Percentiles rank a stretch among this genome's conserved stretches.
Conservation (phyloP, 2,113 vertebrate species). For the Spilogale gracilis region DNA sequence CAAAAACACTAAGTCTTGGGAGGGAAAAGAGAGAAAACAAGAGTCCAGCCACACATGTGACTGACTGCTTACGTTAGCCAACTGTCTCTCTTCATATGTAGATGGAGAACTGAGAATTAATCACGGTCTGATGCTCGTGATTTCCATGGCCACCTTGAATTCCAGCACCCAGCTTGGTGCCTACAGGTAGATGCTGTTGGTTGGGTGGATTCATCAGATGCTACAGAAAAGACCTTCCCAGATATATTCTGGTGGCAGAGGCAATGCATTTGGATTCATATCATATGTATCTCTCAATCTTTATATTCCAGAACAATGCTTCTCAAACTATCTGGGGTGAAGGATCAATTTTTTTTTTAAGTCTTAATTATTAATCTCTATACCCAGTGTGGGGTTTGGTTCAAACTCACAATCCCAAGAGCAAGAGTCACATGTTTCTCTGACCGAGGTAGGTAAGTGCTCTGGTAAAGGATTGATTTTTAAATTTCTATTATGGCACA, state of each 20-base stretch:
- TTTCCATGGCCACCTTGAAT: neutral
- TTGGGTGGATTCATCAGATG: neutral
- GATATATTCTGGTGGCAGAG: constrained; percentile 2
- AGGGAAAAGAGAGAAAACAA: neutral
- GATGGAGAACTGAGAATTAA: neutral
- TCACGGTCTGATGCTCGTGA: neutral
- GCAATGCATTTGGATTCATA: neutral
- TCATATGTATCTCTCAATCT: constrained; percentile 2
- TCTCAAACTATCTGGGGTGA: constrained; percentile 50
- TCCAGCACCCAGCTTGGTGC: neutral
- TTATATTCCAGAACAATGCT: constrained; percentile 26
- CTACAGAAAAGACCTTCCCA: constrained; percentile 25
- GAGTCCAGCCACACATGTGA: neutral
- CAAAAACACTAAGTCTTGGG: neutral
- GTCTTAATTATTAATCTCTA: neutral
- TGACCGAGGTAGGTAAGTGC: neutral
- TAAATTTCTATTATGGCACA: constrained; percentile 6
- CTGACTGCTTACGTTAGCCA: neutral
- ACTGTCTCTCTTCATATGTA: neutral
- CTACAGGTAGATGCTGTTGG: neutral
- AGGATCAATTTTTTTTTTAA: neutral
- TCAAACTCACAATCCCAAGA: neutral
- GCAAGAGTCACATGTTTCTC: neutral
- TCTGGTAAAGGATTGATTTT: neutral
- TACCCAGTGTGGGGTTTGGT: neutral